phyloP scores from a whole-genome alignment of 2,113 vertebrate genomes.

The Chamaetylas fuelleborni region DNA sequence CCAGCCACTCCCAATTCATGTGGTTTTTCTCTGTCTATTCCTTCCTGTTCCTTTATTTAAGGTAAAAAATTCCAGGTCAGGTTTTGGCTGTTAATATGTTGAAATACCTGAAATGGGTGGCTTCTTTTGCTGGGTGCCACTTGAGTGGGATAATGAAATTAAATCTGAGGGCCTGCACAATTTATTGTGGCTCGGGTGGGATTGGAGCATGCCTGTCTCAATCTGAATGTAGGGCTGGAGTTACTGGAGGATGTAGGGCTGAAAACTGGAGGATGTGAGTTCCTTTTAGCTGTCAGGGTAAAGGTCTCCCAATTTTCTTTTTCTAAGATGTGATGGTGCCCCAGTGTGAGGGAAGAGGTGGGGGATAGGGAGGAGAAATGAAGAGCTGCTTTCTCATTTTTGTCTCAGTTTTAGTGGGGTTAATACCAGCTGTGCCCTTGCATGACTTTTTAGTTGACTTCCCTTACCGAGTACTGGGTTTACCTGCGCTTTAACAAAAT shows the following conservation, averaged over 20 bases:
- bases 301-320: neutral
- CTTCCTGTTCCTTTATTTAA: conserved; percentile 99
- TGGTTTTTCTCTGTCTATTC: conserved; percentile 99
- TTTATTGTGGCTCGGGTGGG: neutral
- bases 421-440: neutral
- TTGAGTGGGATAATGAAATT: neutral
- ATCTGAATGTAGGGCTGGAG: neutral
- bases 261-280: neutral
- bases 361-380: neutral
- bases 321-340: neutral
- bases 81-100: neutral
- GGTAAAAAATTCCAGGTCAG: conserved; percentile 74
- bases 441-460: neutral
- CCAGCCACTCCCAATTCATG: conserved; percentile 96
- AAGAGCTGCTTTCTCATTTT: neutral
- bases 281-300: neutral
- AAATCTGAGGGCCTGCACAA: neutral
- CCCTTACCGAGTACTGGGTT: neutral
- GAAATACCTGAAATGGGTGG: neutral
- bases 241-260: neutral
- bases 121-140: neutral
- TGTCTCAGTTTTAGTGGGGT: neutral
- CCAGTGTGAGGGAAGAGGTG: neutral
- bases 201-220: neutral
- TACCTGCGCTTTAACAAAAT: neutral